Base-by-base conservation (phyloP, 2,888 invertebrate species). In the Disparrhopalites patrizii region DNA sequence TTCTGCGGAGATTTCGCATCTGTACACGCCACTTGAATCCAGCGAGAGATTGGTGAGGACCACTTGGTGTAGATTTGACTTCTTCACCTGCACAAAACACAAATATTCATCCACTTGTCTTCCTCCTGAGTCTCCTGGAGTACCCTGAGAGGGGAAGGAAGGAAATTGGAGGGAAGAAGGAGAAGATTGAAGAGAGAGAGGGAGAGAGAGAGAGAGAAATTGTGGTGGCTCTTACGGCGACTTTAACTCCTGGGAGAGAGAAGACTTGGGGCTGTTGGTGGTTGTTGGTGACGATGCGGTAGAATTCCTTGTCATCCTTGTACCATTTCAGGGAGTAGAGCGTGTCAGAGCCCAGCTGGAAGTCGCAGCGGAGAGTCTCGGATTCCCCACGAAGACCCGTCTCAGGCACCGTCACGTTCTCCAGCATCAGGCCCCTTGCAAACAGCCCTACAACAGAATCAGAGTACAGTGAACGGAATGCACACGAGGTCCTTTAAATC, bases 301-400 rank as follows among this genome's bases (percentile, higher is more conserved):
- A 73, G 56, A 73, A 70, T 56, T 73, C 73, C 40, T 73, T 65
- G 10, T 57, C 67, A 56, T 71, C 70, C 65, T 73, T 71, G 62
- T 71, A 73, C 71, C 73, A 73, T 54, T 71, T 70, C 51, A 73
- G 66, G 30, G 68, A 68, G 20, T 71, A 67, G 13, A 73, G 68
- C n/a, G 65, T 67, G 58, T 69, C 73, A 27, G 69, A 65, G 52
- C 71, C 71, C 8, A 73, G 66, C 30, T 62, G 61, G 52, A 71
- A 73, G 28, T 71, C 69, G 38, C 73, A 73, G 30, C 66, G 56
- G 18, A 73, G 56, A 31, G 60, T 64, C 54, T 64, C 71, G 43
- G 68, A 68, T 54, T 68, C 70, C 51, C 71, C 71, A 33, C 66
- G 66, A 30, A 69, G 68, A 36, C 68, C 71, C 31, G 68, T 54